These are phyloP conservation scores for Zoanthus solanderi DNA, from an alignment of 92 coral and sea anemone species.

Conservation along the genomic window DNA sequence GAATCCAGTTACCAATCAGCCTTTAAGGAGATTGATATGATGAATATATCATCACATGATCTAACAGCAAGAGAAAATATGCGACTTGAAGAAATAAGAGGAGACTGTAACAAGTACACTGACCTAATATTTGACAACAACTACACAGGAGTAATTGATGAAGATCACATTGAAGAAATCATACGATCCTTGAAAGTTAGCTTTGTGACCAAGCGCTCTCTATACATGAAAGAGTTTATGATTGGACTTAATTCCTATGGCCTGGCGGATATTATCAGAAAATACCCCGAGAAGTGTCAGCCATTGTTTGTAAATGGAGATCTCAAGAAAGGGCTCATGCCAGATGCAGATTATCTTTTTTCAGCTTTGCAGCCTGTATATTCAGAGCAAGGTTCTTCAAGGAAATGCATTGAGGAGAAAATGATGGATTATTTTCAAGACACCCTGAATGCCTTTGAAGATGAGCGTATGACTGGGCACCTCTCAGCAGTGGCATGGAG, in stretches of 20 bases:
- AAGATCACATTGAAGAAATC: constrained; percentile 40
- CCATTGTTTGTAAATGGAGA: constrained; percentile 33
- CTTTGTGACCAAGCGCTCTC: constrained; percentile 49
- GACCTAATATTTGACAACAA: constrained; percentile 64
- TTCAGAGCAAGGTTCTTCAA: neutral
- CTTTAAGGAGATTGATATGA: constrained; percentile 64
- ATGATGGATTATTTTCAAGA: constrained; percentile 22
- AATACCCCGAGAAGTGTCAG: constrained; percentile 38
- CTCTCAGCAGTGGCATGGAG: neutral
- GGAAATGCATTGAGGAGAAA: neutral
- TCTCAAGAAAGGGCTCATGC: neutral
- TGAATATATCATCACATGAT: constrained; percentile 43
- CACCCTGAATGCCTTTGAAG: neutral
- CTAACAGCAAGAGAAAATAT: constrained; percentile 58
- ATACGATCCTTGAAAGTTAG: constrained; percentile 59
- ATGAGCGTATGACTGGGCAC: neutral
- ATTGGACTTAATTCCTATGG: constrained; percentile 43
- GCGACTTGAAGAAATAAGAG: constrained; percentile 54
- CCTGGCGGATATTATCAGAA: constrained; percentile 39
- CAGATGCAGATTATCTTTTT: constrained; percentile 19
- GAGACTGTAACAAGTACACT: constrained; percentile 56
- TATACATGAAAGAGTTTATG: constrained; percentile 67
- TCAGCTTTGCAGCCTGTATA: neutral
- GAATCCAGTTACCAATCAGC: constrained; percentile 19
- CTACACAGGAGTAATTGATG: constrained; percentile 63